Conservation (phyloP, 1,140 invertebrate species). For the Pomphorhynchus laevis region DNA sequence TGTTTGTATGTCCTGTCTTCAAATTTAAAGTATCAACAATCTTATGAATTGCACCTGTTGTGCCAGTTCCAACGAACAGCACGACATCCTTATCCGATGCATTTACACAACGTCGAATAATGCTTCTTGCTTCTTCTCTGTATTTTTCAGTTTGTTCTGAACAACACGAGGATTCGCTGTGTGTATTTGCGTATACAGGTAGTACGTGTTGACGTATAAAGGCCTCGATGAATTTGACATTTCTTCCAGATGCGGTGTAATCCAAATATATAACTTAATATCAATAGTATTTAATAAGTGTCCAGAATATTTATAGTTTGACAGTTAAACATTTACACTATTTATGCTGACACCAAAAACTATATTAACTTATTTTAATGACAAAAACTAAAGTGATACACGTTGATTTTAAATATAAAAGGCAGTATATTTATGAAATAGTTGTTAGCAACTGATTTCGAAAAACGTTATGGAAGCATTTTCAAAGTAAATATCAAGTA, state of each 20-base stretch:
- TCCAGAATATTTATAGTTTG: too few species aligned
- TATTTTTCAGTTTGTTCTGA: slow-evolving; percentile 5
- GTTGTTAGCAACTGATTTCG: too few species aligned
- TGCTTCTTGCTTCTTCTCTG: slow-evolving; percentile 7
- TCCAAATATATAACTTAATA: slow-evolving; percentile 16
- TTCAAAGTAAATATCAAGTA: too few species aligned
- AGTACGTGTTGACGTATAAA: slow-evolving; percentile 31
- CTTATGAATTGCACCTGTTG: slow-evolving; percentile 11
- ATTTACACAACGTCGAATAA: slow-evolving; percentile 9
- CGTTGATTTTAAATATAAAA: too few species aligned
- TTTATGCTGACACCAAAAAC: too few species aligned
- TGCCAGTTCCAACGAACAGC: slow-evolving; percentile 10
- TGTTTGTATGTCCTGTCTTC: neutral
- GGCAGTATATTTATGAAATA: too few species aligned
- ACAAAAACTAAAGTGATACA: too few species aligned
- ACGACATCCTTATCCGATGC: slow-evolving; percentile 11
- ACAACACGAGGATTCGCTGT: neutral
- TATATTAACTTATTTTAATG: too few species aligned
- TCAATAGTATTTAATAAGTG: too few species aligned
- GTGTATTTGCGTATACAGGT: slow-evolving; percentile 4
- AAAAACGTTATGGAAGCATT: too few species aligned
- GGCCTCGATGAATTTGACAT: slow-evolving; percentile 47
- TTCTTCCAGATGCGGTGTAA: slow-evolving; percentile 18
- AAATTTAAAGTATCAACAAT: slow-evolving; percentile 10
- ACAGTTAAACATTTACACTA: too few species aligned